These are phyloP conservation scores for Myripristis murdjan DNA, from an alignment of 2,797 vertebrate species.

Conservation along the genomic window DNA sequence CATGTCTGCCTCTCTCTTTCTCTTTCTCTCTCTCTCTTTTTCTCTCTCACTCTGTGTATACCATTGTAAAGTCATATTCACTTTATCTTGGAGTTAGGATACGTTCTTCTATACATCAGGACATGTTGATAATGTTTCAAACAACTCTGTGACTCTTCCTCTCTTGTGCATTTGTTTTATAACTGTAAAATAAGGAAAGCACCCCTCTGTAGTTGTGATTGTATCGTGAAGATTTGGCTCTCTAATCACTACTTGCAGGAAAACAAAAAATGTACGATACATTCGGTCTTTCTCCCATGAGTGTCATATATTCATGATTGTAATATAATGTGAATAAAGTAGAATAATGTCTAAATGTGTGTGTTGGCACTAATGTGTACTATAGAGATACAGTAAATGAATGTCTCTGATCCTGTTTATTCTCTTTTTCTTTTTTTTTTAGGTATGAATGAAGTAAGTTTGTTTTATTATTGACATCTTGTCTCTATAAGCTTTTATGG, in stretches of 20 bases:
- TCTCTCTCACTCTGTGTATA: slow-evolving; percentile 16
- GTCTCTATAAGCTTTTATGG: slow-evolving; percentile 63
- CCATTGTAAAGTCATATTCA: slow-evolving; percentile 50
- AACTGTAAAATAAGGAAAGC: slow-evolving; percentile 51
- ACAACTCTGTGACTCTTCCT: slow-evolving; percentile 36
- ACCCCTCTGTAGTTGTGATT: slow-evolving; percentile 34
- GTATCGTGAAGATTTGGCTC: slow-evolving; percentile 36
- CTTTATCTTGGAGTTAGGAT: slow-evolving; percentile 37
- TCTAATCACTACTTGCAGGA: slow-evolving; percentile 44
- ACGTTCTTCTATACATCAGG: slow-evolving; percentile 37
- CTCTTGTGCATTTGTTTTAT: slow-evolving; percentile 59
- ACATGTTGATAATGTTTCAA: slow-evolving; percentile 39
- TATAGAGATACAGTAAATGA: slow-evolving; percentile 51
- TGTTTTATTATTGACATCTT: slow-evolving; percentile 66
- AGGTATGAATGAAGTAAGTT: slow-evolving; percentile 90
- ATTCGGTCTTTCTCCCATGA: slow-evolving; percentile 25
- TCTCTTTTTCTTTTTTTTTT: slow-evolving; percentile 78
- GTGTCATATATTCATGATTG: slow-evolving; percentile 63
- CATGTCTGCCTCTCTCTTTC: slow-evolving; percentile 30
- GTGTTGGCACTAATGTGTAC: slow-evolving; percentile 60
- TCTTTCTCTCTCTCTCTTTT: background rate
- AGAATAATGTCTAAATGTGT: slow-evolving; percentile 61
- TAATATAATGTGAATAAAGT: slow-evolving; percentile 80
- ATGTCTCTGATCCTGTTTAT: slow-evolving; percentile 75
- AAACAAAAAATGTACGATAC: slow-evolving; percentile 15